Base-by-base conservation (phyloP, 2,113 vertebrate genomes). In the Mormyrus iriodes region DNA sequence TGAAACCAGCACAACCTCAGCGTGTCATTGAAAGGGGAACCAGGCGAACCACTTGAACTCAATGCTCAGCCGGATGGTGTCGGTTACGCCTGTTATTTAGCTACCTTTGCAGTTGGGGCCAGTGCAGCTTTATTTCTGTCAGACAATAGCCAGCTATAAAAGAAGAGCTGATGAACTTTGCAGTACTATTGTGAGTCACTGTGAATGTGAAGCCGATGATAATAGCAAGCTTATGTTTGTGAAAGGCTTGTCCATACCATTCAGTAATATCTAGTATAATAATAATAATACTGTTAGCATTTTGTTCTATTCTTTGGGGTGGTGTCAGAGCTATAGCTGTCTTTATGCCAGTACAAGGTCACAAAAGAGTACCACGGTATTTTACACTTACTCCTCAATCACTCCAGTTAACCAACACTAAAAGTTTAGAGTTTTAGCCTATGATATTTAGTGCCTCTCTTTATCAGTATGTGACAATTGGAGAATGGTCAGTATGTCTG, bases 141-240 rank as follows among this genome's bases (percentile, higher is more conserved):
- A n/a, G 10, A 48, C 24, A 84, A 48, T 48, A 10, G 44, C 17
- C 44, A n/a, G 82, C 21, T 84, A 24, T 84, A 48, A 49, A n/a
- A 84, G 82, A 48, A 84, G 82, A 21, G 24, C 1, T 27, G 82
- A 48, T n/a, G 44, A 48, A 48, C 82, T 84, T 44, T 84, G 44
- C 42, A 24, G 82, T 48, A 12, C 44, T 24, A 48, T 24, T 84
- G 82, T 48, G 39, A 48, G 44, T 46, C 44, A 84, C 44, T 84
- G 17, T 84, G 82, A 84, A 84, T 48, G 44, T 10, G 3, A 84
- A 84, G 7, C 39, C 39, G 48, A n/a, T 48, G 44, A 84, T 82
- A 82, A 82, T 84, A 84, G 44, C 39, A 4, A n/a, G 82, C 82
- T 84, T 84, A 9, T 84, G 42, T 84, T 84, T n/a, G 44, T 84